These are phyloP conservation scores for Synanthedon tipuliformis DNA, from an alignment of 2,888 invertebrate species.

Conservation along the genomic window DNA sequence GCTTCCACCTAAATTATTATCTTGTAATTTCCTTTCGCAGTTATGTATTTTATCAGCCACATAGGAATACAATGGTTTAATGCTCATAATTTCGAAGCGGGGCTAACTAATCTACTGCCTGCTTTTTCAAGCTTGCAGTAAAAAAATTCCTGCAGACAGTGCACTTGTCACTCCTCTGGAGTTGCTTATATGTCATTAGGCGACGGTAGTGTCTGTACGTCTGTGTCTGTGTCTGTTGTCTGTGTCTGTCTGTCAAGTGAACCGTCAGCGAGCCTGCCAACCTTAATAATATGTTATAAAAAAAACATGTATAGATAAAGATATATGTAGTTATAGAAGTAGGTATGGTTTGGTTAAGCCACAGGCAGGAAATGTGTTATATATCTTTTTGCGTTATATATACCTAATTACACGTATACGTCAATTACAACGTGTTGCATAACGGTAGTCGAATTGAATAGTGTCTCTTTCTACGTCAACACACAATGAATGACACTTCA, in stretches of 20 bases:
- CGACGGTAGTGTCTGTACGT: too few relatives aligned
- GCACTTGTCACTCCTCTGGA: too few relatives aligned
- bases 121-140: too few relatives aligned
- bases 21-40: slow-evolving; percentile 12
- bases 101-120: too few relatives aligned
- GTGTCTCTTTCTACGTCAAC: neutral
- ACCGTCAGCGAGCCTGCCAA: too few relatives aligned
- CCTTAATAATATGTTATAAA: too few relatives aligned
- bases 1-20: slow-evolving; percentile 7
- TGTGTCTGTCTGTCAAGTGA: too few relatives aligned
- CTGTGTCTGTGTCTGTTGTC: too few relatives aligned
- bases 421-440: neutral
- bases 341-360: neutral
- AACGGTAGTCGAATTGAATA: neutral
- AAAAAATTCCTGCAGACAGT: too few relatives aligned
- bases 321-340: neutral
- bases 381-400: neutral
- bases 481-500: neutral
- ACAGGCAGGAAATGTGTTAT: neutral
- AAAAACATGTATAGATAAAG: too few relatives aligned
- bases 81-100: neutral
- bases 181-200: too few relatives aligned
- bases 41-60: neutral
- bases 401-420: neutral
- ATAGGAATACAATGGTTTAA: neutral